Evolutionary conservation across 1,140 invertebrate genomes (phyloP), one percentile per base, ranked within the genome.

Genomic region (Homalodisca vitripennis): DNA sequence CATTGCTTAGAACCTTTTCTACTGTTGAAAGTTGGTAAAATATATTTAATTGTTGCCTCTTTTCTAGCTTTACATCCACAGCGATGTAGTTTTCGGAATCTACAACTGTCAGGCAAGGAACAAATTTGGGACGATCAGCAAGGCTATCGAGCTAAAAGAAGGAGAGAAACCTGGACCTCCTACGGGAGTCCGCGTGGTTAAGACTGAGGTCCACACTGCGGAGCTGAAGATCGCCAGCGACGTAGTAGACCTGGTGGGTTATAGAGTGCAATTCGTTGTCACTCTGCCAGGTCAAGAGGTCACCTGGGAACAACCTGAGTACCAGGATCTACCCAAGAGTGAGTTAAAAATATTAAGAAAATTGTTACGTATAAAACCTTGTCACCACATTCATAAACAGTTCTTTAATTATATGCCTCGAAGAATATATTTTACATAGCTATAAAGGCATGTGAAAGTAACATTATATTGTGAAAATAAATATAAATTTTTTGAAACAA

Each of bases 91-190:
- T 20, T 84, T 84, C 66, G 84, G 83, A 14, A 80, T 80, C 66
- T 86, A 85, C 74, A 78, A 80, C 29, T 87, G 85, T 73, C 77
- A 78, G 17, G 85, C 82, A 0, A 75, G 74, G 34, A 87, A 87
- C 72, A 75, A 74, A 32, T 73, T 83, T 70, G 85, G 85, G 14
- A 78, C 76, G 66, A 76, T 84, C 41, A 81, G 84, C 67, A 77
- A 82, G 10, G 76, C 78, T 13, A 82, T 83, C 27, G 77, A 75
- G 2, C 73, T 87, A 32, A 76, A 82, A 32, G 73, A 82, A 71
- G 85, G 84, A 32, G 77, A 79, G 6, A 82, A 84, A 73, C 84
- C 85, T 0, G 75, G 79, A 2, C 71, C 79, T 2, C 85, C 84
- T 0, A 66, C 47, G 3, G 22, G 14, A 12, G 41, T 69, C 1